Evolutionary conservation across 2,113 vertebrate species (phyloP), one percentile per base, ranked within the genome.

Genomic region (Antidorcas marsupialis): DNA sequence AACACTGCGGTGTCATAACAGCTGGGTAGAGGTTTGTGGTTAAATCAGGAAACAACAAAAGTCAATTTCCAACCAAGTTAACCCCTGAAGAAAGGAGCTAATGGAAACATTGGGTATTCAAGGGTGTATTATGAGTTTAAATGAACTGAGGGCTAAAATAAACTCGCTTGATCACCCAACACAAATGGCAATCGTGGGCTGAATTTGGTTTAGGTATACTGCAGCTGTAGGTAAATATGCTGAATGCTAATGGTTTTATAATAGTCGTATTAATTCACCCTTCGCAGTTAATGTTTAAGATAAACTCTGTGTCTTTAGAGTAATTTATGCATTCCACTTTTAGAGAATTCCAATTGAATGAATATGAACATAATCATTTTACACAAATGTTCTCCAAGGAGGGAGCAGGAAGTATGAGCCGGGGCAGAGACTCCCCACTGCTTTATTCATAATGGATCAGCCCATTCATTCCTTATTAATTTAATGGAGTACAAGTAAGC

Each of bases 261-360:
- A 99, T 99, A 99, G 99, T 99, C 99, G 99, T 99, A 99, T 99
- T 99, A 99, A 99, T 99, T 99, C 99, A 99, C 99, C 99, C 99
- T 98, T 99, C 99, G 98, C 99, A 99, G 99, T 99, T 99, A 99
- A 99, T 98, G 99, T 99, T 99, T 99, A 99, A 99, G 99, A 99
- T 99, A 99, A 99, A 98, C 98, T 99, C 99, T 98, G 97, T 97
- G 99, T 99, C 99, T 99, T 99, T 98, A 98, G 98, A 99, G 99
- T 99, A 99, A 99, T 99, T 99, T 99, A 98, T 98, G 98, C 98
- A 99, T 99, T 99, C 98, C 95, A 87, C 98, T 99, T 99, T 99
- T 99, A 99, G 98, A 98, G 99, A 99, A 99, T 99, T 99, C 99
- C 99, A 99, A 99, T 98, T 98, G 99, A 99, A 98, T 99, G 99